Conservation (phyloP, 2,888 invertebrate species). For the Lasioglossum leucozonium region DNA sequence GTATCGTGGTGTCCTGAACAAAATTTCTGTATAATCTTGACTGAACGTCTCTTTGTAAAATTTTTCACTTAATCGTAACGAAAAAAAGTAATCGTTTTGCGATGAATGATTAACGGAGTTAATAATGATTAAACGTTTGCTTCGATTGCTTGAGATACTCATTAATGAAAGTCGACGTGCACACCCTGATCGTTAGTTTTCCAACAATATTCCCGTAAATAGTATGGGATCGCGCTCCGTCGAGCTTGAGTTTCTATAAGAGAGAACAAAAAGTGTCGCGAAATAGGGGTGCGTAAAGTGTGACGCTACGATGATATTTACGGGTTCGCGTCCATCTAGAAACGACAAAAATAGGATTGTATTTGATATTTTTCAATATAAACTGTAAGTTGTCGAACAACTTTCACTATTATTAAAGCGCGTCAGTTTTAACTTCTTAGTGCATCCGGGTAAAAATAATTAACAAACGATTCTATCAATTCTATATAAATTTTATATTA, state of each 20-base stretch:
- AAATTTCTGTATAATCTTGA: neutral
- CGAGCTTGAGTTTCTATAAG: conserved; percentile 29
- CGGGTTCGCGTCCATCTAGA: neutral
- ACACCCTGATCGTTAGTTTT: conserved; percentile 21
- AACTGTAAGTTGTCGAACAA: neutral
- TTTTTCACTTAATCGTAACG: too few relatives aligned
- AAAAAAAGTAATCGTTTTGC: too few relatives aligned
- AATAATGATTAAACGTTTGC: neutral
- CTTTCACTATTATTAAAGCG: neutral
- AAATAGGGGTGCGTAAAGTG: conserved; percentile 31
- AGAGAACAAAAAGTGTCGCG: conserved; percentile 25
- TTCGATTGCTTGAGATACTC: neutral
- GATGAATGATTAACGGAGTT: too few relatives aligned
- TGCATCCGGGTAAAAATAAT: neutral
- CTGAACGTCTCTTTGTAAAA: too few relatives aligned
- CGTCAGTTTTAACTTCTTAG: neutral
- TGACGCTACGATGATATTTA: conserved; percentile 29
- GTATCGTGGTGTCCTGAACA: neutral
- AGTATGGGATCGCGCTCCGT: conserved; percentile 31
- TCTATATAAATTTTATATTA: too few relatives aligned
- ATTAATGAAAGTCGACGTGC: conserved; percentile 4
- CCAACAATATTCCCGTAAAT: conserved; percentile 32
- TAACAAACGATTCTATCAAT: neutral
- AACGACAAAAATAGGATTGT: neutral
- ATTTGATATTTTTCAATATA: neutral